Evolutionary conservation across 2,113 vertebrate species (phyloP), one percentile per base, ranked within the genome.

Genomic region (Geococcyx californianus): DNA sequence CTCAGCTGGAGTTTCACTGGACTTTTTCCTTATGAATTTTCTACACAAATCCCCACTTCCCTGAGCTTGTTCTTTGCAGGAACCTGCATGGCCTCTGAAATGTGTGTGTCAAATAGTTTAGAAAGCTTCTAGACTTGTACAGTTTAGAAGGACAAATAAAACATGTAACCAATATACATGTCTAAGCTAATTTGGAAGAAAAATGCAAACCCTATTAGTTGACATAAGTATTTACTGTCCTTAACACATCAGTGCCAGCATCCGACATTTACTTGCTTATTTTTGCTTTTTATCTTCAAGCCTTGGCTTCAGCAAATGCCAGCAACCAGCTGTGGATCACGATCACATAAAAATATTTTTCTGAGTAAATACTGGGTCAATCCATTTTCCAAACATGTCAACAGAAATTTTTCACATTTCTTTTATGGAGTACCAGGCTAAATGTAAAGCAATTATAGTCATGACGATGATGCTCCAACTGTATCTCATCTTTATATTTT

Each of bases 311-410:
- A 84, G 60, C 62, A 87, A 92, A 82, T 79, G 63, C 59, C 69
- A 47, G 66, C 79, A 95, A 42, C 18, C 84, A 91, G 75, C 45
- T 80, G 72, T 6, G 6, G 63, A 85, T 79, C 70, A 83, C 0
- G 2, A 83, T 77, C 77, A 45, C 34, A 74, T 67, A 34, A 83
- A 87, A 93, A 91, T 69, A 82, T 94, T 95, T 87, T 66, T 40
- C 75, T 86, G 60, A 80, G 72, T 75, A 93, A 95, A 96, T 66
- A 68, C 16, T 2, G 5, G 80, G 87, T 85, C 91, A 83, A 80
- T 85, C 54, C 67, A 62, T 76, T 93, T 93, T 28, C 59, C 67
- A 80, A 91, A 91, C 13, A 69, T 6, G 33, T 58, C 81, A 95
- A 83, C 52, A 73, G 51, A 85, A 85, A 70, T 36, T 47, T 84